Base-by-base conservation (phyloP, 2,113 vertebrate genomes). In the Nettapus auritus region DNA sequence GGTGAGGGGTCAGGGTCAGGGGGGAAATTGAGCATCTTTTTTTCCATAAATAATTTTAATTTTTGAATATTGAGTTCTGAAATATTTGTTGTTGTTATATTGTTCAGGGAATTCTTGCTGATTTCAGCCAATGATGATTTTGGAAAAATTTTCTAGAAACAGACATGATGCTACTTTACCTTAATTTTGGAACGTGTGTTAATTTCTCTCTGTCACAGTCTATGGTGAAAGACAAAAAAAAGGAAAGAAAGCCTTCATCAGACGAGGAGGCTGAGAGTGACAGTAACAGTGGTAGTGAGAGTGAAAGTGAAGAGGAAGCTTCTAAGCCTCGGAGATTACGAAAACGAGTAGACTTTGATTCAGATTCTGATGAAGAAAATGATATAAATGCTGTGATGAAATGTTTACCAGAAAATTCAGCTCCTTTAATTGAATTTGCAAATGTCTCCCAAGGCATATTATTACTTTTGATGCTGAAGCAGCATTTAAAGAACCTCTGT, bases 391-490 rank as follows among this genome's bases (percentile, higher is more conserved):
- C 99, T 70, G 99, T 99, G 83, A 99, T 99, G 98, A 98, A 98
- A 79, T 99, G 98, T 86, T 98, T 99, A 53, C 99, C 99, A 28
- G 99, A 99, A 73, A 99, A 99, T 98, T 98, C 99, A 88, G 97
- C 98, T 59, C 98, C 99, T 85, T 98, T 99, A 94, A 98, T 99
- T 97, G 99, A 99, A 94, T 99, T 99, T 97, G 99, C 99, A 52
- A 99, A 99, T 63, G 99, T 99, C 44, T 99, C 99, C 95, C 99
- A 99, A 97, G 99, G 99, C 96, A 99, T 99, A 97, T 98, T 99
- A 88, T 96, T 99, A 92, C 98, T 99, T 78, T 78, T 99, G 86
- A 99, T 99, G 98, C 98, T 99, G 94, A 99, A 99, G 95, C 99
- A 99, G 94, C 99, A 99, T 98, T 97, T 99, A 59, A 99, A 99